These are phyloP conservation scores for Alligator sinensis DNA, from an alignment of 2,113 vertebrate species.

Conservation along the genomic window DNA sequence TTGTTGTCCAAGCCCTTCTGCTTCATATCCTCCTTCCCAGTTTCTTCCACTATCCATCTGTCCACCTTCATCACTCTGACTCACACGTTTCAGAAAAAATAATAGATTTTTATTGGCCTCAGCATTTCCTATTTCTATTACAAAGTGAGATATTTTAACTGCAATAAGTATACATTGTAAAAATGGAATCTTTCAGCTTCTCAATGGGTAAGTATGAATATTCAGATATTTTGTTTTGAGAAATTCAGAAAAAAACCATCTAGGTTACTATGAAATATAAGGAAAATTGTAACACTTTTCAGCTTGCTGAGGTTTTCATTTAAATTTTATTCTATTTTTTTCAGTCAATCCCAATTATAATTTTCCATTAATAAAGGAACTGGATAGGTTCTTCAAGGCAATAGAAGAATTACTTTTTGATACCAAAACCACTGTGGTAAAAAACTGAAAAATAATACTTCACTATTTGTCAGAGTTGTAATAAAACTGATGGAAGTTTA, in stretches of 20 bases:
- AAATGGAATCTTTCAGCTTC: background rate
- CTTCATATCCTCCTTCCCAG: background rate
- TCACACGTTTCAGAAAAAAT: background rate
- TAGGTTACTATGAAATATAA: background rate
- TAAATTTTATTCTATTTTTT: background rate
- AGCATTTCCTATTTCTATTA: background rate
- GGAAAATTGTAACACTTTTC: background rate
- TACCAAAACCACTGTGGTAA: background rate
- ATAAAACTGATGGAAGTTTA: background rate
- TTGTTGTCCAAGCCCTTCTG: background rate
- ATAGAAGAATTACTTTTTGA: conserved; percentile 16
- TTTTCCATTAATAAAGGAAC: background rate
- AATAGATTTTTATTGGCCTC: background rate
- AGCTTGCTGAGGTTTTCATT: background rate
- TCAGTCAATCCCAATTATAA: background rate
- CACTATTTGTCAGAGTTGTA: background rate
- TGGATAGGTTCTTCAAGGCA: background rate
- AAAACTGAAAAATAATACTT: background rate
- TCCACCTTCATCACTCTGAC: background rate
- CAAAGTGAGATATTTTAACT: background rate
- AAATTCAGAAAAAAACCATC: background rate
- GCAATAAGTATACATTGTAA: too few species aligned
- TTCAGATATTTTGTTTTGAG: background rate
- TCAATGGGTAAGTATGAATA: background rate
- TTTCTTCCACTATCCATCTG: background rate